Evolutionary conservation across 2,888 invertebrate species (phyloP).

Genomic region (Ectemnius lituratus): DNA sequence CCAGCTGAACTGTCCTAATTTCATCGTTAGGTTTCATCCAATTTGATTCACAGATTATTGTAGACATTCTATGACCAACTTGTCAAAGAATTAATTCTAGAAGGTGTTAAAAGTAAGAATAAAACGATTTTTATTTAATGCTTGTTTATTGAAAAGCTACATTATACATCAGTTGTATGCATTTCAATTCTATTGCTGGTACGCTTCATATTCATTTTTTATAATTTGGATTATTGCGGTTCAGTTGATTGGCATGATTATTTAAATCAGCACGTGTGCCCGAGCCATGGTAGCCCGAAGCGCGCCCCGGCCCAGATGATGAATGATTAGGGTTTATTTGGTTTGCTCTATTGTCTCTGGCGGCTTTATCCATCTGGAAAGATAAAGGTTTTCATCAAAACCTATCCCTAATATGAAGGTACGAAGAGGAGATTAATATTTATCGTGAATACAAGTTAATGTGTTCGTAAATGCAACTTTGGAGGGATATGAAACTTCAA

Average conservation of each 20-base stretch:
- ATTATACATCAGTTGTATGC: neutral
- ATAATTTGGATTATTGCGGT: conserved; percentile 61
- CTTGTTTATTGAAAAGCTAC: neutral
- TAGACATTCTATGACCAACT: too few relatives aligned
- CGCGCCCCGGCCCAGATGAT: neutral
- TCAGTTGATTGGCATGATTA: conserved; percentile 70
- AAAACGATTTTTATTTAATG: neutral
- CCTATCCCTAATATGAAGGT: too few relatives aligned
- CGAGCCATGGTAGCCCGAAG: conserved; percentile 63
- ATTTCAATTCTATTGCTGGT: neutral
- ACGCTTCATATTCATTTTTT: conserved; percentile 9
- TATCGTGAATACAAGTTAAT: too few relatives aligned
- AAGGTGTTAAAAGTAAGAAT: neutral
- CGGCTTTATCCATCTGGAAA: conserved; percentile 8
- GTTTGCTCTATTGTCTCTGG: neutral
- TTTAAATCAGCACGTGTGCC: conserved; percentile 58
- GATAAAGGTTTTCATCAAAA: neutral
- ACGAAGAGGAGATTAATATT: too few relatives aligned
- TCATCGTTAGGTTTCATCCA: neutral
- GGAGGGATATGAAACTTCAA: too few relatives aligned
- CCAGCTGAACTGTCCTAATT: conserved; percentile 51
- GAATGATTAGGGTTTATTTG: neutral
- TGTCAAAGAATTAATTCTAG: too few relatives aligned
- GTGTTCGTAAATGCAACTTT: too few relatives aligned
- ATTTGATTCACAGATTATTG: too few relatives aligned